Evolutionary conservation across 2,888 invertebrate species (phyloP), one percentile per base, ranked within the genome.

Genomic region (Aleiodes testaceus): DNA sequence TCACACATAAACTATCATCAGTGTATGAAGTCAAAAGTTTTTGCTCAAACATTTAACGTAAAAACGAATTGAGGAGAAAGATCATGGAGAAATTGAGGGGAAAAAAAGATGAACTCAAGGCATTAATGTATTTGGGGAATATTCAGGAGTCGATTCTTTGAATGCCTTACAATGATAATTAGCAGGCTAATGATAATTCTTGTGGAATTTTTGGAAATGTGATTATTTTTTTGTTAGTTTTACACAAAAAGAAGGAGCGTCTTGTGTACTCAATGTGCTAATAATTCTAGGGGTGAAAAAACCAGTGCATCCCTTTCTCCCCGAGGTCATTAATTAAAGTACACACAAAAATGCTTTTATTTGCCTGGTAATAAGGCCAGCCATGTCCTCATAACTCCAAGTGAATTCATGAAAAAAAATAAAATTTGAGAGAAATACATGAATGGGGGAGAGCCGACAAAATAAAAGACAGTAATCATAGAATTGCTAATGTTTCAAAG

Each of bases 241-340:
- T 36, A 0, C 9, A 36, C 9, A 9, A 7, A 7, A 26, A 26
- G 30, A 55, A 55, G 30, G 55, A 18, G 14, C 14, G 55, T 9
- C 55, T 55, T 18, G 47, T 68, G 61, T 68, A 65, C 79, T 82
- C 82, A 83, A 85, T 84, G 83, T 84, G 85, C 85, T 85, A 86
- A 86, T 86, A 85, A 86, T 36, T 36, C 2, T 9, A 11, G 7
- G 7, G 36, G 9, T 36, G 36, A 36, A 36, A 36, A 36, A 36
- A 36, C 16, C 55, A n/a, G n/a, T n/a, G n/a, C n/a, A n/a, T 30
- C 26, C 12, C 14, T 14, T 30, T n/a, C 12, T 82, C 83, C 81
- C 79, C 82, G 80, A 84, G 82, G 79, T 84, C 84, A 85, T 86
- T 86, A 85, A 86, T 86, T 86, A 84, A 85, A 85, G 82, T 73